A percentile compares a stretch with the other conserved stretches of the same genome.
phyloP scores from a whole-genome alignment of 2,888 invertebrate genomes.

The Scaptomyza reducta region DNA sequence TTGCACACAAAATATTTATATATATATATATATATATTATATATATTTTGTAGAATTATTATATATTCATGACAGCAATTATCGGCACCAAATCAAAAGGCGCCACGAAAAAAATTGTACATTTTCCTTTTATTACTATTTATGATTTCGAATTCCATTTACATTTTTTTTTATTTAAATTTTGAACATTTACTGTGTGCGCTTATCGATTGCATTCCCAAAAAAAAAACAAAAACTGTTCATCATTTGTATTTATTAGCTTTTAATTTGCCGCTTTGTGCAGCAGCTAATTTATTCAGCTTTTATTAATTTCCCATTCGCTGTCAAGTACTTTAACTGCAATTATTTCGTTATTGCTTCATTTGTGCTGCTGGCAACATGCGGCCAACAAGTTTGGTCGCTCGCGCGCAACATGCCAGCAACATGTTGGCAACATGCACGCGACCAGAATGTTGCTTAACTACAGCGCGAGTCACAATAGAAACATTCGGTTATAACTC shows the following conservation, averaged over 20 bases:
- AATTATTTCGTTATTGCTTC: slow-evolving; percentile 57
- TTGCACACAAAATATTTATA: not conserved
- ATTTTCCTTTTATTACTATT: slow-evolving; percentile 43
- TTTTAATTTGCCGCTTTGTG: slow-evolving; percentile 46
- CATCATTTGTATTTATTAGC: slow-evolving; percentile 53
- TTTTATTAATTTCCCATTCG: slow-evolving; percentile 35
- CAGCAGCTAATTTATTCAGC: slow-evolving; percentile 44
- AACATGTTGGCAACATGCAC: slow-evolving; percentile 48
- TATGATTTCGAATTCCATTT: slow-evolving; percentile 25
- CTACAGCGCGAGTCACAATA: slow-evolving; percentile 32
- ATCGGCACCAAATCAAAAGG: slow-evolving; percentile 71
- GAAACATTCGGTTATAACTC: not conserved
- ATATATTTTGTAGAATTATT: slow-evolving; percentile 41
- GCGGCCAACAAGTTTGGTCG: slow-evolving; percentile 62
- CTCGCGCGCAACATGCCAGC: slow-evolving; percentile 54
- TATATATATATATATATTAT: not conserved
- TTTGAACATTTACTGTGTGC: slow-evolving; percentile 22
- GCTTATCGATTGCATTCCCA: slow-evolving; percentile 45
- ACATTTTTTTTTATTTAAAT: slow-evolving; percentile 41
- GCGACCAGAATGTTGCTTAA: slow-evolving; percentile 34
- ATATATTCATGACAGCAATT: slow-evolving; percentile 75
- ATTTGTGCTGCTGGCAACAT: slow-evolving; percentile 51
- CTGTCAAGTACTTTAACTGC: slow-evolving; percentile 53
- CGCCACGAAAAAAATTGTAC: slow-evolving; percentile 30
- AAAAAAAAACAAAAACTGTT: slow-evolving; percentile 21